Conservation (phyloP, 64 coral and sea anemone species). For the Exaiptasia diaphana region DNA sequence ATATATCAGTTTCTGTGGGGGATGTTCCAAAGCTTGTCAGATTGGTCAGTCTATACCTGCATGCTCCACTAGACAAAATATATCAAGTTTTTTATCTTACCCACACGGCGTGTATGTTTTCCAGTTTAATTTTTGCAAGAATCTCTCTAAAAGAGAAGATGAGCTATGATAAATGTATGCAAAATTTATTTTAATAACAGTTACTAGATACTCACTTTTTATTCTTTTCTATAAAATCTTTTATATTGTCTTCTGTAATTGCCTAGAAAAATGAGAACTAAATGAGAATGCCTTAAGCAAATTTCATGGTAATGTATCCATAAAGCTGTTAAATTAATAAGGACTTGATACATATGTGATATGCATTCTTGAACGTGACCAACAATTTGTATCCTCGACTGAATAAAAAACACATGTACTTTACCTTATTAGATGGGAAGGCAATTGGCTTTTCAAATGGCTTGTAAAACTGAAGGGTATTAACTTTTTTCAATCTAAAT, state of each 20-base stretch:
- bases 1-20: too few species aligned
- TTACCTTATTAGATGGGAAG: slow-evolving; percentile 61
- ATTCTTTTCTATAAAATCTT: slow-evolving; percentile 46
- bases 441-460: slow-evolving; percentile 70
- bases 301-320: too few species aligned
- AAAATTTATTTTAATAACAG: neutral
- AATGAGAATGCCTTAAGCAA: too few species aligned
- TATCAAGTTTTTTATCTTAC: slow-evolving; percentile 61
- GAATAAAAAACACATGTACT: too few species aligned
- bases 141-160: slow-evolving; percentile 53
- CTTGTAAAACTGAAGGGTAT: slow-evolving; percentile 62
- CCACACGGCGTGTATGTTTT: slow-evolving; percentile 82
- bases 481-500: slow-evolving; percentile 75
- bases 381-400: too few species aligned
- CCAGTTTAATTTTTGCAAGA: slow-evolving; percentile 82
- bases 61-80: too few species aligned
- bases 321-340: too few species aligned
- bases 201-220: slow-evolving; percentile 23
- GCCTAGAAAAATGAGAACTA: neutral
- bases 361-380: too few species aligned
- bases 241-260: slow-evolving; percentile 54
- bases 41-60: too few species aligned
- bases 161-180: neutral
- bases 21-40: too few species aligned
- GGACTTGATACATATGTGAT: too few species aligned